Conservation (phyloP, 2,888 invertebrate species). For the Hirtodrosophila alboralis region DNA sequence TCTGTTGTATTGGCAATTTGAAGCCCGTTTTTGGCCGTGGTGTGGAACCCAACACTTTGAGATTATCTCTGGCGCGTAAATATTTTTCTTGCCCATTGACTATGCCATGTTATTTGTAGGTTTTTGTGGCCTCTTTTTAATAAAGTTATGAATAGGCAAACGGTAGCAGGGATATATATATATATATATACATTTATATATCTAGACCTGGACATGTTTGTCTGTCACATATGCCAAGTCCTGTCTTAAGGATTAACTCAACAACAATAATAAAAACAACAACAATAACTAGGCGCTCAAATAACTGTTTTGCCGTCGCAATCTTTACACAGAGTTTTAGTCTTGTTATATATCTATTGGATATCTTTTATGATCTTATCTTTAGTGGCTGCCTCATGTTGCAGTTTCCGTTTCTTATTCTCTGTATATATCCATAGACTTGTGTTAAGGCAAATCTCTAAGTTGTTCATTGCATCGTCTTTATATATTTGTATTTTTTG, state of each 20-base stretch:
- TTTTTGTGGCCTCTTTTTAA: constrained; percentile 60
- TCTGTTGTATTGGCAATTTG: constrained; percentile 59
- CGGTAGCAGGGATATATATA: constrained; percentile 45
- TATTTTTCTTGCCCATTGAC: constrained; percentile 81
- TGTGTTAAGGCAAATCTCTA: constrained; percentile 29
- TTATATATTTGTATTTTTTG: no score
- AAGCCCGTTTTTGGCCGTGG: constrained; percentile 59
- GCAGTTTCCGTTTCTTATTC: constrained; percentile 44
- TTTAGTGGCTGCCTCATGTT: constrained; percentile 58
- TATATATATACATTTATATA: no score
- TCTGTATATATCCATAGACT: not conserved
- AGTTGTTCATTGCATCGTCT: not conserved
- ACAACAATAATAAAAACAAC: constrained; percentile 33
- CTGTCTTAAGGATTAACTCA: constrained; percentile 55
- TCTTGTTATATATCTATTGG: constrained; percentile 51
- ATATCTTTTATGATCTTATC: constrained; percentile 61
- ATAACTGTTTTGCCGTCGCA: constrained; percentile 41
- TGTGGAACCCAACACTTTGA: constrained; percentile 79
- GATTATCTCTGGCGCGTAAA: constrained; percentile 82
- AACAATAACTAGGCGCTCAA: constrained; percentile 45
- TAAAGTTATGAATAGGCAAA: constrained; percentile 67
- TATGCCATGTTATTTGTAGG: constrained; percentile 59
- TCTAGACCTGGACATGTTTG: constrained; percentile 25
- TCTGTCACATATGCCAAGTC: constrained; percentile 32
- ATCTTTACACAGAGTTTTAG: constrained; percentile 18